Conservation (phyloP, 2,113 vertebrate genomes). For the Colaptes auratus region DNA sequence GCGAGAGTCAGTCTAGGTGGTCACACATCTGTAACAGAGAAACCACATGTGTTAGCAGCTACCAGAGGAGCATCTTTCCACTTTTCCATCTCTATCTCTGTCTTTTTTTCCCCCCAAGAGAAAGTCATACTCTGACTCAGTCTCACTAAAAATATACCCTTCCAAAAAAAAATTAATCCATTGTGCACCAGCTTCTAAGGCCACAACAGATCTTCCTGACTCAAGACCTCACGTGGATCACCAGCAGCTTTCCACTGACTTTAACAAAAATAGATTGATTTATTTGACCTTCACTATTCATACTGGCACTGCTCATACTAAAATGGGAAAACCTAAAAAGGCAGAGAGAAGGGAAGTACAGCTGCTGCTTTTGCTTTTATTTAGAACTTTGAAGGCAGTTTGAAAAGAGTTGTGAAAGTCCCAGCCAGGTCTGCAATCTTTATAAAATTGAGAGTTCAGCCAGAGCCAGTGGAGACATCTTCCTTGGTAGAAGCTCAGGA, state of each 20-base stretch:
- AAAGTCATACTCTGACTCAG: background rate
- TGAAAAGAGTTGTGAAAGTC: background rate
- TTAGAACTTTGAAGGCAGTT: background rate
- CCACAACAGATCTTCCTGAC: background rate
- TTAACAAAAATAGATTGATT: background rate
- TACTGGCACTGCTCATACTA: background rate
- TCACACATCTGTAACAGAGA: background rate
- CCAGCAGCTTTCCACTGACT: background rate
- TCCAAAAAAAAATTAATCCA: background rate
- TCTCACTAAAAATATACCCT: background rate
- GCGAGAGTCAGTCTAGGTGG: background rate
- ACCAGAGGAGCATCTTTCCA: background rate
- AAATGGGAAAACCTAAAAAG: background rate
- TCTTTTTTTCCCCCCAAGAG: background rate
- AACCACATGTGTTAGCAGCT: background rate
- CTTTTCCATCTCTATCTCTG: background rate
- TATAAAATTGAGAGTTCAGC: background rate
- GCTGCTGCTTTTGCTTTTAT: background rate
- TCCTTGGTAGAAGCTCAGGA: background rate
- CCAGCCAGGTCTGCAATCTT: background rate
- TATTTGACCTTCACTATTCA: background rate
- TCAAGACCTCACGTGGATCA: rapidly evolving
- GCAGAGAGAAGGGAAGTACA: background rate
- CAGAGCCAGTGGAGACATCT: background rate
- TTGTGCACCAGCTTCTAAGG: background rate